These are phyloP conservation scores for Ovibos moschatus DNA, from an alignment of 2,113 vertebrate species.

Conservation along the genomic window DNA sequence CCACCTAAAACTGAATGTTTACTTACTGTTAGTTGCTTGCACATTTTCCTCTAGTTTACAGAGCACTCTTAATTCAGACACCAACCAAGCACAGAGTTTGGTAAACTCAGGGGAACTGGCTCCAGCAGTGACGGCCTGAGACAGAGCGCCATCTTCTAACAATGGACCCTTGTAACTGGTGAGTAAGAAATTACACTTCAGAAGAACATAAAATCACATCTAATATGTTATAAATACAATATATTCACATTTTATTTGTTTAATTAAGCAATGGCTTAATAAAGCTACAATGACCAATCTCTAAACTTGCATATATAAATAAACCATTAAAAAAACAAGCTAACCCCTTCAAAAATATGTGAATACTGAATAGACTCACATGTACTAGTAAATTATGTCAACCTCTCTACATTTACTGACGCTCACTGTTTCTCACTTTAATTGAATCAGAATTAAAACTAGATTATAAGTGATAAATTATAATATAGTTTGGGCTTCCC, in stretches of 20 bases:
- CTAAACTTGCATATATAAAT: conserved; percentile 17
- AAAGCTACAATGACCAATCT: not conserved
- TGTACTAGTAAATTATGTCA: not conserved
- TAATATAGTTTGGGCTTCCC: not conserved
- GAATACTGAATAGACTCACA: not conserved
- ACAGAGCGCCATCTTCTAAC: conserved; percentile 92
- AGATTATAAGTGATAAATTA: conserved; percentile 27
- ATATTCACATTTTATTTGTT: not conserved
- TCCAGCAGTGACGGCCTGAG: conserved; percentile 85
- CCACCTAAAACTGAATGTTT: conserved; percentile 12
- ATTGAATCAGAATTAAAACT: not conserved
- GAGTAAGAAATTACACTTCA: conserved; percentile 65
- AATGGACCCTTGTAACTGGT: conserved; percentile 95
- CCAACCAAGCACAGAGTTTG: conserved; percentile 95
- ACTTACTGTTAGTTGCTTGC: conserved; percentile 97
- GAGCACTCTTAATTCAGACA: conserved; percentile 92
- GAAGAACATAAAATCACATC: conserved; percentile 8
- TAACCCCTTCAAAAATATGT: not conserved
- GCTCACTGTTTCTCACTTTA: not conserved
- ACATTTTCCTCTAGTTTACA: conserved; percentile 96
- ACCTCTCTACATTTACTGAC: not conserved
- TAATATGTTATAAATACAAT: not conserved
- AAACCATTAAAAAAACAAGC: conserved; percentile 19
- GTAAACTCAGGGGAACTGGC: conserved; percentile 95
- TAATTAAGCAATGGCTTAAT: conserved; percentile 21